Percentiles rank a stretch among this genome's conserved stretches.
These are phyloP conservation scores for Elephas maximus DNA, from an alignment of 2,113 vertebrate species.

Conservation along the genomic window DNA sequence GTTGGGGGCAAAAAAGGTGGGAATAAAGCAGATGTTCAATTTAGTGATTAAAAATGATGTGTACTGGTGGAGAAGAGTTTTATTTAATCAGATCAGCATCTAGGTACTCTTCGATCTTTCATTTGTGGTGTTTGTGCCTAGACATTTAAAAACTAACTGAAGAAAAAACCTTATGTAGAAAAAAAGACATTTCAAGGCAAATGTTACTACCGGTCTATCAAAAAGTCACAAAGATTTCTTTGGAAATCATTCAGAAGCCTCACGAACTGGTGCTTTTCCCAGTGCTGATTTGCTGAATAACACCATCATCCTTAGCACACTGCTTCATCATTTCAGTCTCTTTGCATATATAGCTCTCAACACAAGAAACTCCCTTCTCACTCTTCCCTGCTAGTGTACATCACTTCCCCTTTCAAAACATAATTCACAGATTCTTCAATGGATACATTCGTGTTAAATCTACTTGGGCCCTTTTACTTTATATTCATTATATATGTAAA, in stretches of 20 bases:
- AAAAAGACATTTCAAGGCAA: background rate
- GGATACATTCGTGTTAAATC: background rate
- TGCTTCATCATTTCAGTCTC: background rate
- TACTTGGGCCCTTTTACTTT: background rate
- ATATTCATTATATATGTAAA: background rate
- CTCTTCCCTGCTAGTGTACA: background rate
- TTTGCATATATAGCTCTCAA: background rate
- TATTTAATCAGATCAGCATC: background rate
- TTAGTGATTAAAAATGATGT: slow-evolving; percentile 1
- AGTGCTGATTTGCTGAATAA: background rate
- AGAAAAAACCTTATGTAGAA: background rate
- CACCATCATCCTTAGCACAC: background rate
- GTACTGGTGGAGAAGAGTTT: slow-evolving; percentile 11
- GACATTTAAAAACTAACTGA: slow-evolving; percentile 45
- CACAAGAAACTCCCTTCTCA: background rate
- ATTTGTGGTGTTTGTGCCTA: slow-evolving; percentile 37
- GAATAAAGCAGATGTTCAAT: background rate
- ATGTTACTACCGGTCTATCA: background rate
- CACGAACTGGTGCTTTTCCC: background rate
- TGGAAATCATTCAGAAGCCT: background rate
- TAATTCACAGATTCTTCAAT: background rate
- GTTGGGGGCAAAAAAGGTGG: background rate
- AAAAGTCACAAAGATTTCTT: background rate
- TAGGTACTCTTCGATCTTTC: slow-evolving; percentile 38
- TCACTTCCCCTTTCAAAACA: background rate